Base-by-base conservation (phyloP, 2,113 vertebrate species). In the zebrafish (Danio rerio) region DNA sequence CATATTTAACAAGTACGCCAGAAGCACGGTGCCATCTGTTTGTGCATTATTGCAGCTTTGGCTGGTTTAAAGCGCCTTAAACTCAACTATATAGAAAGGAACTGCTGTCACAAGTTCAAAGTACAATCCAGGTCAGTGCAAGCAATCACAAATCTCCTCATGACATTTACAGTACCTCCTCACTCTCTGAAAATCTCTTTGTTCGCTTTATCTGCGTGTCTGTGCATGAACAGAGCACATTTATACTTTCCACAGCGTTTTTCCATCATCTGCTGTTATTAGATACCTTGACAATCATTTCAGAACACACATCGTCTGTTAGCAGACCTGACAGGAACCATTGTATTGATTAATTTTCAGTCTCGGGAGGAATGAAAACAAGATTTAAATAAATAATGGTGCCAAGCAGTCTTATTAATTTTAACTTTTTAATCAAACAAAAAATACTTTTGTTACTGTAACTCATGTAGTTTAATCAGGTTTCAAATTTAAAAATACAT, bases 181-280 rank as follows among this genome's bases (percentile, higher is more conserved):
- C 61, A 20, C 55, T 42, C 16, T 47, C 68, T 58, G 65, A n/a
- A 21, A 21, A 9, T 62, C 40, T 47, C 66, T 81, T 65, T 58
- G 59, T 56, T 83, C 62, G 43, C 18, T 80, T 81, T 66, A 49
- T 70, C 68, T 82, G 62, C 86, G 83, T 91, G 89, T 86, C 45
- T 8, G 86, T 72, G 85, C 89, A 91, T 68, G 88, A 71, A 31
- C 10, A 76, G 74, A 84, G 71, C 83, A 18, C 58, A 55, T 65
- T 20, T 72, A 7, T 80, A 55, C 81, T 50, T 66, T 65, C 53
- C 11, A 11, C 43, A 77, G 58, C 40, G 55, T 47, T 71, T 83
- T 21, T 75, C 53, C 80, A 66, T 80, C 71, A 62, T 69, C 83
- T 69, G 68, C 81, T 89, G 80, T 89, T 86, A 85, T 88, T 90